Evolutionary conservation across 2,113 vertebrate genomes (phyloP).

Genomic region (Suricata suricatta): DNA sequence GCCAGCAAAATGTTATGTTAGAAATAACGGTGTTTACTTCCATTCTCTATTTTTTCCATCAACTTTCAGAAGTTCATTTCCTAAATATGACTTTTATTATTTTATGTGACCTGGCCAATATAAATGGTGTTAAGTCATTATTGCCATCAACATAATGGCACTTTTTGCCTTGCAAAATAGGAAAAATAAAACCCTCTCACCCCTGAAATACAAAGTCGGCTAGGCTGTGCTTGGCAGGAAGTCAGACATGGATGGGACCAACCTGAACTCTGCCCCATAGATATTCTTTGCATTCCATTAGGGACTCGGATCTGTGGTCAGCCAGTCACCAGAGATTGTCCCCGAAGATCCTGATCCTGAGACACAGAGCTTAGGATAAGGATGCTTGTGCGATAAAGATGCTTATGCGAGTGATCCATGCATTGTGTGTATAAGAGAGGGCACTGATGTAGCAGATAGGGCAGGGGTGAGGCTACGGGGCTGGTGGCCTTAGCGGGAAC

Average conservation of each 20-base stretch:
- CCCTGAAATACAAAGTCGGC: not conserved
- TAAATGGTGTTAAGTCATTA: constrained; percentile 78
- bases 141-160: constrained; percentile 56
- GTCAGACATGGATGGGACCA: not conserved
- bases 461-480: not conserved
- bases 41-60: constrained; percentile 75
- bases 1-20: constrained; percentile 77
- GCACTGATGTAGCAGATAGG: not conserved
- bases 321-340: not conserved
- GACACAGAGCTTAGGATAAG: not conserved
- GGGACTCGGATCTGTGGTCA: not conserved
- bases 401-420: fast-evolving
- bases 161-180: constrained; percentile 58
- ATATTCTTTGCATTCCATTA: not conserved
- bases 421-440: not conserved
- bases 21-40: constrained; percentile 68
- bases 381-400: fast-evolving
- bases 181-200: constrained; percentile 23
- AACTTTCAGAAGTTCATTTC: constrained; percentile 81
- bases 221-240: not conserved
- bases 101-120: constrained; percentile 74
- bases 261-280: constrained; percentile 13
- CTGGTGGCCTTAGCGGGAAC: not conserved
- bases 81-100: constrained; percentile 82
- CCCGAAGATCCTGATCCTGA: not conserved